These are phyloP conservation scores for Microcebus lehilahytsara DNA, from an alignment of 2,113 vertebrate genomes.

Conservation along the genomic window DNA sequence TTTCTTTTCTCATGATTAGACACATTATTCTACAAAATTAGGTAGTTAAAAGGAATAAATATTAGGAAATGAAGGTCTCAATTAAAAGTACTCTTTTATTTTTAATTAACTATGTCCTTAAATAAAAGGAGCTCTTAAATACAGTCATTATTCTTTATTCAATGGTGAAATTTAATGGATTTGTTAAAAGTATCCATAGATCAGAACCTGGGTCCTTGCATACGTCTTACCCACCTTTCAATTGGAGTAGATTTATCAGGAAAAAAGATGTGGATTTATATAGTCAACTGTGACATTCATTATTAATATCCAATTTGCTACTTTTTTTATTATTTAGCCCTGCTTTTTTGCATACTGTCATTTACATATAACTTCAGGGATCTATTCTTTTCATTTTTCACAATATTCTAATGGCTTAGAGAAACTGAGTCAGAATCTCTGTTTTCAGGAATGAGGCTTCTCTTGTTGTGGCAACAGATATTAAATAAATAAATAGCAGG, in stretches of 20 bases:
- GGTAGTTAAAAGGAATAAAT: conserved; percentile 2
- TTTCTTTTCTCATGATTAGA: not conserved
- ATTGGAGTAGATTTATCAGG: not conserved
- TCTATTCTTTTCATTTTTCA: not conserved
- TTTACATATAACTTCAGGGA: not conserved
- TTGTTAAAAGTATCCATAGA: not conserved
- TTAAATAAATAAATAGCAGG: not conserved
- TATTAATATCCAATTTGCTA: not conserved
- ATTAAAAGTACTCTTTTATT: not conserved
- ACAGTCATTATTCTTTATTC: not conserved
- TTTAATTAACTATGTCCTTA: conserved; percentile 8
- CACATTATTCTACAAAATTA: conserved; percentile 27
- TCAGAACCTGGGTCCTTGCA: not conserved
- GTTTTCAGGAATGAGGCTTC: not conserved
- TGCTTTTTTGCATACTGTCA: not conserved
- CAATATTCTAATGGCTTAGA: not conserved
- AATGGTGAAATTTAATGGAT: conserved; percentile 5
- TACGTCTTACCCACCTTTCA: not conserved
- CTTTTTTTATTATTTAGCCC: not conserved
- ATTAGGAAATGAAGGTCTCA: not conserved
- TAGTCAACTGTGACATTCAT: not conserved
- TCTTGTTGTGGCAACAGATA: not conserved
- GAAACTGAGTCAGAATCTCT: not conserved
- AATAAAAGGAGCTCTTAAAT: conserved; percentile 14
- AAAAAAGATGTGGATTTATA: not conserved